Conservation (phyloP, 2,797 vertebrate species). For the Alosa sapidissima region DNA sequence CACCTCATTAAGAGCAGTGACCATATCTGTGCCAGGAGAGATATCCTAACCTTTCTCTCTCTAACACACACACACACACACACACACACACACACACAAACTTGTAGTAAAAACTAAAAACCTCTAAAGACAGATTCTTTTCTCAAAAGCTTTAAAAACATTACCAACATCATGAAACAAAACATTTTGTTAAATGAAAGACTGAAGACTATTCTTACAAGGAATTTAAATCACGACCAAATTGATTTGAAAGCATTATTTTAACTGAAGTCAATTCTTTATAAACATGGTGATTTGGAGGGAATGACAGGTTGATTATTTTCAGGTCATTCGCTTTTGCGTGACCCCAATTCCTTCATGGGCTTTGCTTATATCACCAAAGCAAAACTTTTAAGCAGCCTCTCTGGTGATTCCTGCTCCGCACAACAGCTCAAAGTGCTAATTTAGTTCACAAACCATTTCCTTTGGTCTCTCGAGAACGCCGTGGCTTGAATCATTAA, state of each 20-base stretch:
- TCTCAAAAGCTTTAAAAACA: background rate
- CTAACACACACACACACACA: background rate
- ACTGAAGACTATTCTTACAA: background rate
- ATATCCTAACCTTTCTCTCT: background rate
- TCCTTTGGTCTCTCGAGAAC: conserved; percentile 10
- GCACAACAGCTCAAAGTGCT: conserved; percentile 16
- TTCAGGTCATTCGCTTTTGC: background rate
- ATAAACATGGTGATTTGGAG: background rate
- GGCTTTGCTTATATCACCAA: background rate
- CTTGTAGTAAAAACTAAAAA: background rate
- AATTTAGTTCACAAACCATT: conserved; percentile 26
- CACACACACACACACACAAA: background rate
- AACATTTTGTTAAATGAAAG: background rate
- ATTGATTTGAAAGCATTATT: background rate
- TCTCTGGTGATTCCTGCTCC: background rate
- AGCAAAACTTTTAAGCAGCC: conserved; percentile 15
- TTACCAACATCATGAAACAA: background rate
- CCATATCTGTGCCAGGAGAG: conserved; percentile 5
- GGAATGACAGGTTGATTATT: background rate
- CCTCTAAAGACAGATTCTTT: background rate
- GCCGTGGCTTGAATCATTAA: conserved; percentile 19
- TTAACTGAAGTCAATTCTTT: background rate
- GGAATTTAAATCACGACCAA: background rate
- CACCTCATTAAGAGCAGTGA: conserved; percentile 28
- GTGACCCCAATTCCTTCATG: background rate